Evolutionary conservation across 2,797 vertebrate genomes (phyloP), one percentile per base, ranked within the genome.

Genomic region (Pogonophryne albipinna): DNA sequence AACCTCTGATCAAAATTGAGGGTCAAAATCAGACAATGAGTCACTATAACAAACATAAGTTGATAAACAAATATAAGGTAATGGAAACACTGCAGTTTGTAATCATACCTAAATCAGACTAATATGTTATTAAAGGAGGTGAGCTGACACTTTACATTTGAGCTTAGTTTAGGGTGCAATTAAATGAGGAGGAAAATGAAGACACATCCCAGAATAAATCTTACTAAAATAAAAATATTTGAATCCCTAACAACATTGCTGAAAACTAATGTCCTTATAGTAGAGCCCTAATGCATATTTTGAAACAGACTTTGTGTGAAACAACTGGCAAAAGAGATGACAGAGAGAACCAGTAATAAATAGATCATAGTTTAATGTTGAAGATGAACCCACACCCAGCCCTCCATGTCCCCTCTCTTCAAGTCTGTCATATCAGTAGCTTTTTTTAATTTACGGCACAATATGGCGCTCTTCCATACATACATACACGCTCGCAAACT

Each of bases 351-450:
- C 41, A 60, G 49, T 70, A 78, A 70, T 72, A 87, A 86, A 85
- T 68, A 79, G 78, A 85, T 72, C 67, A 71, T 72, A 87, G 66
- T 92, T 93, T 92, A 93, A 89, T 93, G 81, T 42, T 84, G 72
- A 76, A 77, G 66, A 86, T 71, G 45, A 84, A 83, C 73, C 72
- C 78, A 76, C 63, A 72, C 79, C 55, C 45, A 10, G 12, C 78
- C 23, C 44, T 71, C 52, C 10, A 50, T 41, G 13, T 49, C 15
- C 23, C 66, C 60, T 31, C 57, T 20, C 19, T 79, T 90, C 82
- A 85, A 84, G 85, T 87, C 78, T 67, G 31, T 78, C 60, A 71
- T 19, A 10, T 91, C 91, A 93, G 91, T 92, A 92, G 90, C 84
- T 69, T 88, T 53, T 72, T 72, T 58, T 27, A 27, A 70, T 71